Evolutionary conservation across 2,888 invertebrate species (phyloP), one percentile per base, ranked within the genome.

Genomic region (Hirtodrosophila cameraria): DNA sequence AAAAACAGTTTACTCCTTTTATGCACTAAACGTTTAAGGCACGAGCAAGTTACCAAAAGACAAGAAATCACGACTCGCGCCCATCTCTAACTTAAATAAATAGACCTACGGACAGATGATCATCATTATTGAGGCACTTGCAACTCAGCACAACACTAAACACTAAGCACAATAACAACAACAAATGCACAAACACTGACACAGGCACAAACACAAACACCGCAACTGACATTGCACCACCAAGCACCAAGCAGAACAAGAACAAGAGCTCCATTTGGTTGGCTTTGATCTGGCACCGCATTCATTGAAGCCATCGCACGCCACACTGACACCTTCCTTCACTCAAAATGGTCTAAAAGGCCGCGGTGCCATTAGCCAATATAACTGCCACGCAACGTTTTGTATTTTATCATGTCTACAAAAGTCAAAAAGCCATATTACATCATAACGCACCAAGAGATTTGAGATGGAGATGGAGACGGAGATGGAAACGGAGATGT

Each of bases 321-420:
- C 70, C 70, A 74, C 66, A 65, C 82, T 78, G 80, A 74, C 78
- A 75, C 75, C 77, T 67, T 64, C 73, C 62, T 75, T 78, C 78
- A 74, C 74, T 23, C 23, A 23, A 75, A 83, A 80, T 65, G 70
- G 74, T 79, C 83, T 82, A 76, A 80, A 82, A 80, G 82, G 83
- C 86, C 83, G 80, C 80, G 61, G 42, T 60, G 83, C 83, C 87
- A 86, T 86, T 83, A 83, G 87, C 83, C 87, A 83, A 83, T 82
- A 86, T 81, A 86, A 80, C 81, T 74, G 81, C 84, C 80, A 86
- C 80, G 80, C 80, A 77, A 76, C 83, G 86, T 83, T 84, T 81
- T 86, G 84, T 86, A 82, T 82, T 82, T 82, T 86, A 82, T 86
- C 86, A 86, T 82, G 82, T 81, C 82, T 86, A 82, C 82, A 82